These are phyloP conservation scores for Caenorhabditis uteleia DNA, from an alignment of 2,888 invertebrate genomes.

Conservation along the genomic window DNA sequence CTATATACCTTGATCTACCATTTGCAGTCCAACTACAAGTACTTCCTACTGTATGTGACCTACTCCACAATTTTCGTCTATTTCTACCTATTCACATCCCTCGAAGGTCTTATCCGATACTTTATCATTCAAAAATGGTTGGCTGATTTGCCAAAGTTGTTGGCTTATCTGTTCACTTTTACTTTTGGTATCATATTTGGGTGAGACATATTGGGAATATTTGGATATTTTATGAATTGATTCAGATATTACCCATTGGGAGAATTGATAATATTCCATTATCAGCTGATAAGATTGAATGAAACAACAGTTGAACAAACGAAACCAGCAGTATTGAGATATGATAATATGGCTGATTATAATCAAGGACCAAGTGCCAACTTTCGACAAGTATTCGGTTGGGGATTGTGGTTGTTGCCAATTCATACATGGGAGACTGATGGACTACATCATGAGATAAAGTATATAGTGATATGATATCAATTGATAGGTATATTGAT, in stretches of 20 bases:
- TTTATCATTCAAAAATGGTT: conserved; percentile 45
- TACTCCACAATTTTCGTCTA: conserved; percentile 45
- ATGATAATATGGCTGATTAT: conserved; percentile 53
- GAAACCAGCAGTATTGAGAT: conserved; percentile 52
- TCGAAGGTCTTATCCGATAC: conserved; percentile 53
- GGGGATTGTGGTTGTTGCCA: conserved; percentile 59
- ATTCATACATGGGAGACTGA: conserved; percentile 46
- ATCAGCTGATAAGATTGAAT: conserved; percentile 48
- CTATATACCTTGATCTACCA: no score
- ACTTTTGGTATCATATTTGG: conserved; percentile 4
- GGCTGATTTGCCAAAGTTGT: conserved; percentile 32
- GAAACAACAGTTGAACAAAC: conserved; percentile 66
- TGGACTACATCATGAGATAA: conserved; percentile 53
- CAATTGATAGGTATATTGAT: neutral
- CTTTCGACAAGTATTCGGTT: conserved; percentile 53
- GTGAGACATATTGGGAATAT: neutral
- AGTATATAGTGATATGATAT: conserved; percentile 17
- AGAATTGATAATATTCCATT: conserved; percentile 52
- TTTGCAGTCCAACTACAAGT: conserved; percentile 56
- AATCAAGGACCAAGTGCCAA: conserved; percentile 52
- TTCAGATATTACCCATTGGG: conserved; percentile 54
- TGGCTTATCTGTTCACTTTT: conserved; percentile 30
- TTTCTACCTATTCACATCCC: conserved; percentile 40
- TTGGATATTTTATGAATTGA: neutral
- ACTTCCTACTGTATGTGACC: conserved; percentile 56